A percentile compares a stretch with the other conserved stretches of the same genome.
phyloP scores from a whole-genome alignment of 2,113 vertebrate genomes.

The Misgurnus mizolepis region DNA sequence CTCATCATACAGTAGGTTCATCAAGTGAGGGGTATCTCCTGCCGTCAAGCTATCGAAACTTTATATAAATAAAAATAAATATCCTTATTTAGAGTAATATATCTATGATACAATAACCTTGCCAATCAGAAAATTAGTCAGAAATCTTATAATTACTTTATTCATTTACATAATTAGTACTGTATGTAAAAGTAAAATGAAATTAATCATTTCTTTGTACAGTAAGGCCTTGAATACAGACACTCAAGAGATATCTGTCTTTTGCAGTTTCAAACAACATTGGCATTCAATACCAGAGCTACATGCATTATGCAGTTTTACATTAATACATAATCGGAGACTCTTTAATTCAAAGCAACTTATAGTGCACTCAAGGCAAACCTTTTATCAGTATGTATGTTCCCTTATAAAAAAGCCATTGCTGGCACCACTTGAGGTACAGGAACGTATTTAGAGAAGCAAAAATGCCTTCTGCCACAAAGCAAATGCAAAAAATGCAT shows the following conservation, averaged over 20 bases:
- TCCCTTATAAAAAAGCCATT: too few species aligned
- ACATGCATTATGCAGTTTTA: slow-evolving; percentile 2
- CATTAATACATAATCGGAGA: slow-evolving; percentile 1
- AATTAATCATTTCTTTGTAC: background rate
- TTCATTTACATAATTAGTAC: too few species aligned
- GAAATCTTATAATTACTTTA: too few species aligned
- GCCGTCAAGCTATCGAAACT: too few species aligned
- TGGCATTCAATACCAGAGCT: background rate
- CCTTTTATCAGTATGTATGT: background rate
- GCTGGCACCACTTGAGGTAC: background rate
- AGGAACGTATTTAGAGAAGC: background rate
- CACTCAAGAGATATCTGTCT: slow-evolving; percentile 8
- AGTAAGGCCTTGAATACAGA: background rate
- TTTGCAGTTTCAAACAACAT: slow-evolving; percentile 8
- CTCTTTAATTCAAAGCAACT: slow-evolving; percentile 10
- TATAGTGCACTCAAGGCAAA: background rate
- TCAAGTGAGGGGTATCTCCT: background rate
- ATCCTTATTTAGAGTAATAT: too few species aligned
- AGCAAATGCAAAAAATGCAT: background rate
- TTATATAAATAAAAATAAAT: too few species aligned
- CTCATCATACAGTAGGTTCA: slow-evolving; percentile 11
- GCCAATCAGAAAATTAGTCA: too few species aligned
- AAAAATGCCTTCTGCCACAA: background rate
- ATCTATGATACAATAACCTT: too few species aligned
- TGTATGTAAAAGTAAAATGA: too few species aligned